These are phyloP conservation scores for Buphagus erythrorhynchus DNA, from an alignment of 2,797 vertebrate species.

Conservation along the genomic window DNA sequence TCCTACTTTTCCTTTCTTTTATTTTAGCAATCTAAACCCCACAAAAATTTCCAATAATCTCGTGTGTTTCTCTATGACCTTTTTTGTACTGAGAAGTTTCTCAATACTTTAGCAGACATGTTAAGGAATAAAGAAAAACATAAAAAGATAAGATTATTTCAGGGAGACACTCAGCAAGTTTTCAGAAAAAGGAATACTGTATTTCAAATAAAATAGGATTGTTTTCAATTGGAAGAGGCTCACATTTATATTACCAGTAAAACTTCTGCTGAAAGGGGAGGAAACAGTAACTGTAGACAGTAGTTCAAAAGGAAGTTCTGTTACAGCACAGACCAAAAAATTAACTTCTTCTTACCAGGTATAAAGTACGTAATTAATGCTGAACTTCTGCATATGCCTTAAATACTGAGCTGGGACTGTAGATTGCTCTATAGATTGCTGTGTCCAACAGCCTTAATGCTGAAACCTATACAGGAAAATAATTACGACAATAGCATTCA, in stretches of 20 bases:
- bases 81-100: not conserved
- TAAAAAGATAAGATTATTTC: not conserved
- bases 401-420: not conserved
- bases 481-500: not conserved
- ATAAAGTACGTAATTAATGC: not conserved
- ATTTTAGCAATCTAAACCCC: not conserved
- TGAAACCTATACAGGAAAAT: not conserved
- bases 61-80: not conserved
- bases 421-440: not conserved
- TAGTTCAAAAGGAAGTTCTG: conserved; percentile 9
- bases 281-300: not conserved
- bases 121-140: not conserved
- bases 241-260: not conserved
- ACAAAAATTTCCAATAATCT: not conserved
- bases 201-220: not conserved
- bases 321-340: not conserved
- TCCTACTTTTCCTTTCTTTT: not conserved
- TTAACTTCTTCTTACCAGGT: not conserved
- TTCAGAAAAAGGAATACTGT: not conserved
- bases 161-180: not conserved
- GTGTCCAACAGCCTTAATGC: not conserved
- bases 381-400: not conserved
- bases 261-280: not conserved
- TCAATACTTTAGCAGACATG: not conserved
- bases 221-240: not conserved